Conservation (phyloP, 2,113 vertebrate genomes). For the Psilopsiagon aurifrons region DNA sequence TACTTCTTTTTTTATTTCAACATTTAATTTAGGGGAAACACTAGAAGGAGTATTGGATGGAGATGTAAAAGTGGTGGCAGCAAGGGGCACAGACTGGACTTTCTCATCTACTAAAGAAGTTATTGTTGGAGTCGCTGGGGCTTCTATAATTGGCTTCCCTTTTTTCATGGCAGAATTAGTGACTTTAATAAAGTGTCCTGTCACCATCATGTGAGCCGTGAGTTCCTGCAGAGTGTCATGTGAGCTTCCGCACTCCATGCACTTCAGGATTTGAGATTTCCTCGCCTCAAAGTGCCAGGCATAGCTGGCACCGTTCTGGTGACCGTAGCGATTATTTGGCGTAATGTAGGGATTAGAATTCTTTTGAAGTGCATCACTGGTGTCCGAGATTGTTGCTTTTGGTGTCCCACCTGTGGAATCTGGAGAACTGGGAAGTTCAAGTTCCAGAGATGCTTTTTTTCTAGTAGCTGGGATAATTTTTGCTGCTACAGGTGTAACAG, state of each 20-base stretch:
- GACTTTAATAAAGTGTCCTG: slow-evolving; percentile 98
- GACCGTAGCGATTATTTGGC: slow-evolving; percentile 95
- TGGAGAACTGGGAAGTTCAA: slow-evolving; percentile 94
- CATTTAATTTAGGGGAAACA: slow-evolving; percentile 84
- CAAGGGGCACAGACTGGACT: slow-evolving; percentile 94
- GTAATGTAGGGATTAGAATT: slow-evolving; percentile 94
- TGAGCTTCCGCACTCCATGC: slow-evolving; percentile 98
- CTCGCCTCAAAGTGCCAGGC: slow-evolving; percentile 99
- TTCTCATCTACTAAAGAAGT: slow-evolving; percentile 86
- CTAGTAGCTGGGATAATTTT: slow-evolving; percentile 92
- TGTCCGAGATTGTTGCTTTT: slow-evolving; percentile 82
- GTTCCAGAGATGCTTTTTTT: slow-evolving; percentile 90
- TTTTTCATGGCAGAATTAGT: slow-evolving; percentile 98
- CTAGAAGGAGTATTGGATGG: slow-evolving; percentile 86
- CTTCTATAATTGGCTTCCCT: slow-evolving; percentile 93
- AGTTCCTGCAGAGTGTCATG: slow-evolving; percentile 97
- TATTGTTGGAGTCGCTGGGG: slow-evolving; percentile 76
- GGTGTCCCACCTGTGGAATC: slow-evolving; percentile 92
- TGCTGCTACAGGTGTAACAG: slow-evolving; percentile 93
- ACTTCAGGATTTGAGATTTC: slow-evolving; percentile 98
- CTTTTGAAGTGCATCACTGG: slow-evolving; percentile 88
- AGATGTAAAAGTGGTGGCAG: slow-evolving; percentile 93
- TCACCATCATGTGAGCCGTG: slow-evolving; percentile 99
- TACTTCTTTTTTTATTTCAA: slow-evolving; percentile 92
- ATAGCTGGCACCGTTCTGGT: slow-evolving; percentile 98